These are phyloP conservation scores for Oncorhynchus masou DNA, from an alignment of 2,113 vertebrate genomes.

Conservation along the genomic window DNA sequence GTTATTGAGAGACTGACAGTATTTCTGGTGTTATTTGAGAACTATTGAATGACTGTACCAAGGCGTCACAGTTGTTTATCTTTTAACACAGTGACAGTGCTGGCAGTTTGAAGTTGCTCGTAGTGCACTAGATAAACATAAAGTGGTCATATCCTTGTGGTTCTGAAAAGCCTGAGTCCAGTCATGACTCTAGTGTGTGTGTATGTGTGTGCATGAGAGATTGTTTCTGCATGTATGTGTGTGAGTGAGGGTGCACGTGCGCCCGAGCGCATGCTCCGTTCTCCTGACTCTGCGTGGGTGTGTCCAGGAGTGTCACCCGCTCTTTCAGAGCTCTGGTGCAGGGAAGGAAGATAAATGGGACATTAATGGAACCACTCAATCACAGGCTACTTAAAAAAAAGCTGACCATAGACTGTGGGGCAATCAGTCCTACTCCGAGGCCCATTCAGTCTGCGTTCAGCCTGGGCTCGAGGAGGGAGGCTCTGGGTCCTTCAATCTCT, in stretches of 20 bases:
- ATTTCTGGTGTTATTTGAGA: too few species aligned
- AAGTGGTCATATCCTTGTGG: background rate
- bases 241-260: background rate
- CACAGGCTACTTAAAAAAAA: conserved; percentile 65
- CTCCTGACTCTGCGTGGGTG: conserved; percentile 29
- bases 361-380: conserved; percentile 71
- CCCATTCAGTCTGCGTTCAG: conserved; percentile 41
- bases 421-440: conserved; percentile 58
- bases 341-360: conserved; percentile 66
- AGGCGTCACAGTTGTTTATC: too few species aligned
- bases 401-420: conserved; percentile 58
- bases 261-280: background rate
- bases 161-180: background rate
- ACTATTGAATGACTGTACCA: too few species aligned
- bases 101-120: background rate
- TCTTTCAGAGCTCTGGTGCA: conserved; percentile 52
- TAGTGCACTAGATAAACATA: background rate
- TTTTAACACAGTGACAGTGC: too few species aligned
- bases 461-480: conserved; percentile 16
- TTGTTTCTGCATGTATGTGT: background rate
- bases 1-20: too few species aligned
- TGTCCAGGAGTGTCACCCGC: conserved; percentile 37
- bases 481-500: conserved; percentile 52
- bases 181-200: conserved; percentile 13
- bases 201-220: conserved; percentile 7